These are phyloP conservation scores for Ganaspis sp. DNA, from an alignment of 1,140 invertebrate species.

Conservation along the genomic window DNA sequence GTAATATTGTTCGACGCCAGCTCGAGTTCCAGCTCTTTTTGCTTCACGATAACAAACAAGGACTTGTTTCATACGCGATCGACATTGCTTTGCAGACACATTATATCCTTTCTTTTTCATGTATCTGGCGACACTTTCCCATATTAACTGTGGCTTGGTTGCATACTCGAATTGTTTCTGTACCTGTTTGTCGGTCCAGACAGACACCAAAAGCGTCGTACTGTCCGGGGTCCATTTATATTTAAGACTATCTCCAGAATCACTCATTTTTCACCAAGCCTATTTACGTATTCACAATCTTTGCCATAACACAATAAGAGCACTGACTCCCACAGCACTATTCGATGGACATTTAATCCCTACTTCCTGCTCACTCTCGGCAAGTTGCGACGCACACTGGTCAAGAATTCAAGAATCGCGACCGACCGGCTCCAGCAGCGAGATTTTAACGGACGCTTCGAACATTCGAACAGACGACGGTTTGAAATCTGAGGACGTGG, in stretches of 20 bases:
- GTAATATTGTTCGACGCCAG: slow-evolving; percentile 72
- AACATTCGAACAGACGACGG: slow-evolving; percentile 22
- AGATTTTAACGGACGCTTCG: slow-evolving; percentile 21
- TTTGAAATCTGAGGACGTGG: slow-evolving; percentile 23
- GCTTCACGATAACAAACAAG: slow-evolving; percentile 73
- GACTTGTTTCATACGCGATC: slow-evolving; percentile 73
- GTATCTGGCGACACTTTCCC: slow-evolving; percentile 72
- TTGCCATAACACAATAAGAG: slow-evolving; percentile 10
- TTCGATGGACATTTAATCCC: slow-evolving; percentile 1
- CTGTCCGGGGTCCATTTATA: slow-evolving; percentile 75
- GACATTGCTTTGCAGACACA: slow-evolving; percentile 71
- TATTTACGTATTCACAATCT: slow-evolving; percentile 19
- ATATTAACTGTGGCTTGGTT: slow-evolving; percentile 68
- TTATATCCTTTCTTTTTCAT: slow-evolving; percentile 74
- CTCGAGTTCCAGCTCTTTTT: slow-evolving; percentile 67
- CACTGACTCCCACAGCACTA: background rate
- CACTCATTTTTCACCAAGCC: slow-evolving; percentile 53
- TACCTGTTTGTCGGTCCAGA: slow-evolving; percentile 74
- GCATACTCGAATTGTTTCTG: slow-evolving; percentile 71
- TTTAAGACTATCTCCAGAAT: slow-evolving; percentile 62
- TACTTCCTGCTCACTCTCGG: background rate
- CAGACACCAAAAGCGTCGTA: slow-evolving; percentile 69
- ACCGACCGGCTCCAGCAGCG: background rate
- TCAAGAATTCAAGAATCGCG: slow-evolving; percentile 3
- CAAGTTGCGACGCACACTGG: slow-evolving; percentile 4